Evolutionary conservation across 2,888 invertebrate species (phyloP).

Genomic region (Euzophera pinguis): DNA sequence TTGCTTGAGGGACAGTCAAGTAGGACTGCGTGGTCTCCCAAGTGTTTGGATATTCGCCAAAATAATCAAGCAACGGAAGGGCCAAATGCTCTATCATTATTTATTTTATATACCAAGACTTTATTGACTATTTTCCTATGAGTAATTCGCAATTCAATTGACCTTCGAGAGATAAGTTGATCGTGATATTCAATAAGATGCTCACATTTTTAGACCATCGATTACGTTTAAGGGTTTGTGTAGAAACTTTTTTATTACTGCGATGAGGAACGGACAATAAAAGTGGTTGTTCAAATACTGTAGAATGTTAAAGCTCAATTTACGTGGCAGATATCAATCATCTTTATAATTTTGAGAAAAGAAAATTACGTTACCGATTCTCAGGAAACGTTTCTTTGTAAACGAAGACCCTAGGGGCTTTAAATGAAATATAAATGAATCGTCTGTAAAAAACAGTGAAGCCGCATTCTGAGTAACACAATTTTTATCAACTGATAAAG

Average conservation of each 20-base stretch:
- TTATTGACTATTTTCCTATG: slow-evolving; percentile 48
- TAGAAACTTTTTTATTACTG: too few species aligned
- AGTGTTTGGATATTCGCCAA: slow-evolving; percentile 62
- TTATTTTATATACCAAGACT: slow-evolving; percentile 49
- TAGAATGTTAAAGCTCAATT: too few species aligned
- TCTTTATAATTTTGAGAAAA: too few species aligned
- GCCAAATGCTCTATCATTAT: slow-evolving; percentile 46
- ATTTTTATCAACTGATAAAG: slow-evolving; percentile 4
- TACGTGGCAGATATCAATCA: too few species aligned
- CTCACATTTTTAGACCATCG: background rate
- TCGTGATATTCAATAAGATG: slow-evolving; percentile 33
- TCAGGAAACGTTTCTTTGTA: too few species aligned
- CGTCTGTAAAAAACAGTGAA: too few species aligned
- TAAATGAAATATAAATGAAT: too few species aligned
- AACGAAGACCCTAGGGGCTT: too few species aligned
- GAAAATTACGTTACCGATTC: too few species aligned
- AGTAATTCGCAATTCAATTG: slow-evolving; percentile 43
- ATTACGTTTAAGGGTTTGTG: too few species aligned
- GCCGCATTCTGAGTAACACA: background rate
- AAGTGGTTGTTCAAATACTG: too few species aligned
- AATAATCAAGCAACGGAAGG: slow-evolving; percentile 61
- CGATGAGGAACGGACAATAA: too few species aligned
- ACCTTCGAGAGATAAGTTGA: slow-evolving; percentile 48
- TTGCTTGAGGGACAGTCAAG: slow-evolving; percentile 40
- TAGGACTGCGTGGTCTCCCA: slow-evolving; percentile 41